Conservation (phyloP, 1,140 invertebrate species). For the Hylaeus volcanicus region DNA sequence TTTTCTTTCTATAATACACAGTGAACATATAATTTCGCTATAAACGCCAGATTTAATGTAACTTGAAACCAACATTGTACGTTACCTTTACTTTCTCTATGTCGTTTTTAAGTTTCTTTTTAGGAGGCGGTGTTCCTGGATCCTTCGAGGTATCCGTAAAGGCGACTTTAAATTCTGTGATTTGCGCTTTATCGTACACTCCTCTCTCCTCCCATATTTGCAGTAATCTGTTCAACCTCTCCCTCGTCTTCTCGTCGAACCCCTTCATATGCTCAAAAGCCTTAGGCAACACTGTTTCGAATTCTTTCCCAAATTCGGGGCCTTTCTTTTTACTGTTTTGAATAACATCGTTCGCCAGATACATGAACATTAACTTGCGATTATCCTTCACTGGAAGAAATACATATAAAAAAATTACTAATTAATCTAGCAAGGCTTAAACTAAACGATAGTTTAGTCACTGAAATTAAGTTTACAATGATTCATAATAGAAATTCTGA, state of each 20-base stretch:
- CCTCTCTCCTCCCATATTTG: conserved; percentile 96
- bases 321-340: conserved; percentile 99
- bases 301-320: conserved; percentile 96
- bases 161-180: conserved; percentile 87
- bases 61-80: not conserved
- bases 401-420: not conserved
- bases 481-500: too few relatives aligned
- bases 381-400: conserved; percentile 89
- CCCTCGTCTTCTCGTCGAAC: conserved; percentile 88
- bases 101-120: conserved; percentile 78
- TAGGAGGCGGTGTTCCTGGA: conserved; percentile 77
- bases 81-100: conserved; percentile 72
- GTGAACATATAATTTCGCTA: not conserved
- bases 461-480: not conserved
- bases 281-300: conserved; percentile 87
- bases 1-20: conserved; percentile 71
- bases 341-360: conserved; percentile 99
- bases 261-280: conserved; percentile 91
- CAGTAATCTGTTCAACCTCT: conserved; percentile 89
- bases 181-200: conserved; percentile 91
- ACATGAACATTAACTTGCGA: conserved; percentile 96
- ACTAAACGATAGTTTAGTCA: not conserved
- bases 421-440: not conserved
- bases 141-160: conserved; percentile 77
- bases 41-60: not conserved